These are phyloP conservation scores for Spisula subtruncata DNA, from an alignment of 2,888 invertebrate genomes.

Conservation along the genomic window DNA sequence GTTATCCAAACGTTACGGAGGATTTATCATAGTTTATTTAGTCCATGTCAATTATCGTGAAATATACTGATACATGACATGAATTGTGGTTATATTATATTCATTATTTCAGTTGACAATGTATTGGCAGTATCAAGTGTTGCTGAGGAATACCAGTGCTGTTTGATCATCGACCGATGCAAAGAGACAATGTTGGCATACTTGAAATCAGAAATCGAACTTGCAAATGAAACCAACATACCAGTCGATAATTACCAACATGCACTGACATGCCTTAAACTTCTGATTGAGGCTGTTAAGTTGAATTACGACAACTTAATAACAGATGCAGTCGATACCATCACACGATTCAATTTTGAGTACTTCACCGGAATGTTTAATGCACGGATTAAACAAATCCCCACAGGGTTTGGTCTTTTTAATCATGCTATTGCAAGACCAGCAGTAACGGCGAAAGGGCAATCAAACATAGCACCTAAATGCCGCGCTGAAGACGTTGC, in stretches of 20 bases:
- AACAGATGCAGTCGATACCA: not conserved
- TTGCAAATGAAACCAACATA: not conserved
- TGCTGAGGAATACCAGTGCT: constrained; percentile 23
- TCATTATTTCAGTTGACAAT: constrained; percentile 23
- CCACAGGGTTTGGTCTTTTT: no score
- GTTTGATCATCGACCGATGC: not conserved
- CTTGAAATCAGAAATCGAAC: not conserved
- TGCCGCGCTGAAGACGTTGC: not conserved
- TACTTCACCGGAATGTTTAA: not conserved
- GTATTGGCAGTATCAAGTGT: not conserved
- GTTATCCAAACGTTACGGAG: no score
- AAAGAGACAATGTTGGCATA: not conserved
- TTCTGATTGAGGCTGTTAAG: not conserved
- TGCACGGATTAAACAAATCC: no score
- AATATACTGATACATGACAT: no score
- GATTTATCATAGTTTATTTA: no score
- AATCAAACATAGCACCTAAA: no score
- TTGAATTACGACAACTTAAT: not conserved
- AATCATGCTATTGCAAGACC: no score
- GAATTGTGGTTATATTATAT: no score
- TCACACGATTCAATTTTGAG: not conserved
- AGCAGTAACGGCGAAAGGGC: no score
- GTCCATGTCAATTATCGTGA: no score
- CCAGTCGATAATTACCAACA: not conserved
- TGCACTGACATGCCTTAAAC: constrained; percentile 10